These are phyloP conservation scores for Cantharis lateralis DNA, from an alignment of 2,888 invertebrate species.

Conservation along the genomic window DNA sequence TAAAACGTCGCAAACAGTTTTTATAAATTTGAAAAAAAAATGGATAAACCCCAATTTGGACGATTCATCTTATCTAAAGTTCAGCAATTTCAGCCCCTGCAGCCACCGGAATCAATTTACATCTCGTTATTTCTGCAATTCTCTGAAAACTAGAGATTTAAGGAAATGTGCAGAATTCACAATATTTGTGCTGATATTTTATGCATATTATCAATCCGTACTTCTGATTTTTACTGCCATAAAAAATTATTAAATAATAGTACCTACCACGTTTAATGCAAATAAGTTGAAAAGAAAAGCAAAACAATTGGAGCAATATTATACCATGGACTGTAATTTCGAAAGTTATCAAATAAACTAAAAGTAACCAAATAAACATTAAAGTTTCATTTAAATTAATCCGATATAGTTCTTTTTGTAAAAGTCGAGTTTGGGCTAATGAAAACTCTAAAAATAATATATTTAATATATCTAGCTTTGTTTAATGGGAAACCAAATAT, in stretches of 20 bases:
- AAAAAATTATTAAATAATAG: background rate
- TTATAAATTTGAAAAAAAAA: conserved; percentile 40
- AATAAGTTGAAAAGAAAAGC: background rate
- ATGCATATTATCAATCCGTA: conserved; percentile 15
- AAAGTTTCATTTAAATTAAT: background rate
- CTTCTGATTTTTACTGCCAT: background rate
- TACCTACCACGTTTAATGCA: background rate
- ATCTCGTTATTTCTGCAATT: conserved; percentile 53
- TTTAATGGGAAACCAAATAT: background rate
- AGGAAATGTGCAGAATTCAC: conserved; percentile 32
- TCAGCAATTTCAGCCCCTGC: conserved; percentile 53
- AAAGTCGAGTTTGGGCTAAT: background rate
- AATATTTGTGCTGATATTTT: conserved; percentile 28
- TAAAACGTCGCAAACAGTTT: conserved; percentile 17
- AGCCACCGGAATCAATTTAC: conserved; percentile 56
- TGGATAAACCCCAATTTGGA: conserved; percentile 52
- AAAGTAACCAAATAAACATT: background rate
- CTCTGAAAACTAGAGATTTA: conserved; percentile 35
- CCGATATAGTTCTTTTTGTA: background rate
- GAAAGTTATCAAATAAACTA: background rate
- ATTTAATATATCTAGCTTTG: background rate
- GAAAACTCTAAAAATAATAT: background rate
- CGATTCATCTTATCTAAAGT: conserved; percentile 55
- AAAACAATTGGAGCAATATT: no score
- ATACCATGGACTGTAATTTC: background rate